These are phyloP conservation scores for Empis stercorea DNA, from an alignment of 2,888 invertebrate genomes.

Conservation along the genomic window DNA sequence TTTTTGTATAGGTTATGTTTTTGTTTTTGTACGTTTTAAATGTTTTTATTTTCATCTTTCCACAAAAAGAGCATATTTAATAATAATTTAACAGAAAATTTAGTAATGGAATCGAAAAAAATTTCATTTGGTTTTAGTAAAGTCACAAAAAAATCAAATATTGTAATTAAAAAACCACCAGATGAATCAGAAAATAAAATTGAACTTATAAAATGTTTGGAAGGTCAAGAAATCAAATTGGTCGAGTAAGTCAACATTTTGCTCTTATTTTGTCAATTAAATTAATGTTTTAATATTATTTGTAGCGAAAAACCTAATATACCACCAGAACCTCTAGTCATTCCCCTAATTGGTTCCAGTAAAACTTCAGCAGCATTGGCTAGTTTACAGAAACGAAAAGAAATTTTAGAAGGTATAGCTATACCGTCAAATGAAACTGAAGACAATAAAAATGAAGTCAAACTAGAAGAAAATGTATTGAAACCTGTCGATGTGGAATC, in stretches of 20 bases:
- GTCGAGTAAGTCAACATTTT: constrained; percentile 45
- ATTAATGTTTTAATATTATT: constrained; percentile 15
- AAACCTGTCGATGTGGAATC: constrained; percentile 21
- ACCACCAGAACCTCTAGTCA: constrained; percentile 43
- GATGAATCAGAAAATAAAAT: constrained; percentile 38
- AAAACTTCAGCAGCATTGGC: constrained; percentile 41
- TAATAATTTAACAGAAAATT: no score
- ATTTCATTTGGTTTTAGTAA: constrained; percentile 73
- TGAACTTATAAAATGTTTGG: constrained; percentile 64
- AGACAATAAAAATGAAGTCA: constrained; percentile 18
- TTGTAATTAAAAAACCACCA: constrained; percentile 26
- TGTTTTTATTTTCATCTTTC: no score
- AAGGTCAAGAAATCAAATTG: constrained; percentile 63
- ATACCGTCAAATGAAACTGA: constrained; percentile 38
- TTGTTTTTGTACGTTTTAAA: no score
- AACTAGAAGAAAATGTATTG: constrained; percentile 1
- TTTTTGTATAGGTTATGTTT: no score
- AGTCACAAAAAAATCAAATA: constrained; percentile 41
- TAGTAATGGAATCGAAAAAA: constrained; percentile 51
- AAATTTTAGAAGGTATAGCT: constrained; percentile 33
- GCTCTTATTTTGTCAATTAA: not conserved
- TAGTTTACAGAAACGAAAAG: constrained; percentile 28
- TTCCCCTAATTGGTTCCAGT: constrained; percentile 48
- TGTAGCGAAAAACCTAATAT: constrained; percentile 35
- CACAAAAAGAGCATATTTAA: no score